phyloP scores from a whole-genome alignment of 2,888 invertebrate species.

The Phytoseiulus persimilis region DNA sequence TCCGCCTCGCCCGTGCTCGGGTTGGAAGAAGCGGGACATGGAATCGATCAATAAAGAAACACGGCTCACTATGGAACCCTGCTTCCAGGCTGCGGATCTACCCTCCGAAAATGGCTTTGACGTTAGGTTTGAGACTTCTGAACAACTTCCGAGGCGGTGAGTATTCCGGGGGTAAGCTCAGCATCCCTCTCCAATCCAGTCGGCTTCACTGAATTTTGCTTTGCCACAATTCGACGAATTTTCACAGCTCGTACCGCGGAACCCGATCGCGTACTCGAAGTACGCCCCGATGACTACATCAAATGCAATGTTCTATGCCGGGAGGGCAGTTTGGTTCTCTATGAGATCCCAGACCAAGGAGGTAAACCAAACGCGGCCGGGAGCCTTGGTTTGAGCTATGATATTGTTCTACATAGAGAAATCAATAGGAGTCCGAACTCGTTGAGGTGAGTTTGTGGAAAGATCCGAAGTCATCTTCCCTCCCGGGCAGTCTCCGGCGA shows the following conservation, averaged over 20 bases:
- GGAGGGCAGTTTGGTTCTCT: conserved; percentile 70
- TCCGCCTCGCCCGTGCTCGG: no score
- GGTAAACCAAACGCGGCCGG: conserved; percentile 23
- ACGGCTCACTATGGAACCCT: neutral
- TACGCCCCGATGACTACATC: conserved; percentile 64
- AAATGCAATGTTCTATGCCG: conserved; percentile 63
- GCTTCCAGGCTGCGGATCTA: neutral
- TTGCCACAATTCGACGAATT: neutral
- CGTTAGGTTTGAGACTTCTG: neutral
- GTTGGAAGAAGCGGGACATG: no score
- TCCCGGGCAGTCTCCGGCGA: conserved; percentile 34
- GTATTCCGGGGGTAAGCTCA: neutral
- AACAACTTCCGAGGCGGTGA: neutral
- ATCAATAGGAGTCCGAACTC: conserved; percentile 60
- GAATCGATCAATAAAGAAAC: no score
- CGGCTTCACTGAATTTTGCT: no score
- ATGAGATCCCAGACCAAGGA: conserved; percentile 56
- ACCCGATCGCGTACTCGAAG: conserved; percentile 65
- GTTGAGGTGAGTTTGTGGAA: conserved; percentile 58
- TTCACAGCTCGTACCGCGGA: conserved; percentile 11
- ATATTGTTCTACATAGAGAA: conserved; percentile 45
- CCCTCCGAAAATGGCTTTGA: neutral
- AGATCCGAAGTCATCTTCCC: neutral
- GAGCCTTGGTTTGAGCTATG: conserved; percentile 45
- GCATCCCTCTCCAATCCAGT: no score